phyloP scores from a whole-genome alignment of 1,140 invertebrate genomes.

The Delia radicum region DNA sequence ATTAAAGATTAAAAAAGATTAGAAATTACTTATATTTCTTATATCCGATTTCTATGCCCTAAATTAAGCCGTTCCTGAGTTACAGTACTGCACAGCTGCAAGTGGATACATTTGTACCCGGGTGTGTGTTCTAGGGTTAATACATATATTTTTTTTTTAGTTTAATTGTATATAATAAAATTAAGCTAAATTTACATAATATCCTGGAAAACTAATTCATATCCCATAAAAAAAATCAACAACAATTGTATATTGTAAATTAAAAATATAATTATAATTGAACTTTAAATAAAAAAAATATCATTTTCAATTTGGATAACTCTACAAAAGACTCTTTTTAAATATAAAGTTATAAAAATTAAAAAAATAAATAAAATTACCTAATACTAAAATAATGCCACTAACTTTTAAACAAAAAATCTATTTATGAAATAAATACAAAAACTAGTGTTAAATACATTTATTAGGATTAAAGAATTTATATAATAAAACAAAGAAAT shows the following conservation, averaged over 20 bases:
- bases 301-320: background rate
- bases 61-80: too few relatives aligned
- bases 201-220: background rate
- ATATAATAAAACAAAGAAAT: background rate
- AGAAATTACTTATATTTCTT: too few relatives aligned
- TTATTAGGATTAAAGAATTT: background rate
- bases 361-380: background rate
- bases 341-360: background rate
- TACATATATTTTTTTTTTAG: too few relatives aligned
- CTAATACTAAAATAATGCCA: background rate
- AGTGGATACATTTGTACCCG: too few relatives aligned
- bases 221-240: background rate
- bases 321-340: background rate
- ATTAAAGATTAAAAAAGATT: too few relatives aligned
- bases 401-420: background rate
- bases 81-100: too few relatives aligned
- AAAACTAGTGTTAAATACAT: background rate
- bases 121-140: too few relatives aligned
- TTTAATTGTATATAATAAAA: background rate
- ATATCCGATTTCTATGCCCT: too few relatives aligned
- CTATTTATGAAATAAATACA: background rate
- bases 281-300: background rate
- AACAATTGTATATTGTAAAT: background rate
- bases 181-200: background rate
- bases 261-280: background rate